Percentiles rank a stretch among this genome's conserved stretches.
Evolutionary conservation across 2,797 vertebrate species (phyloP).

Genomic region (Iguana delicatissima): DNA sequence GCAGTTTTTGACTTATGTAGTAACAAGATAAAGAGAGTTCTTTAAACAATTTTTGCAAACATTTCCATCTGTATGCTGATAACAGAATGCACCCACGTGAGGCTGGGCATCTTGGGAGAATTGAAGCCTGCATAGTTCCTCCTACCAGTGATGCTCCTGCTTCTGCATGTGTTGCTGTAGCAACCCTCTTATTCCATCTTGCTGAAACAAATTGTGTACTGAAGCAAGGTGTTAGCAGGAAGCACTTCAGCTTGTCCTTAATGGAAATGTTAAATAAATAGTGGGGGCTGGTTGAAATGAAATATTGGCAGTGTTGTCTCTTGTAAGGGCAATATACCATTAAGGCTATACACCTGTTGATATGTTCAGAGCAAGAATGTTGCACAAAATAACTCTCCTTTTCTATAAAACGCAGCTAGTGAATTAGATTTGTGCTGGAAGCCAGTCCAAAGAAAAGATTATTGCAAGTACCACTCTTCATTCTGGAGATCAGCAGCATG

Average conservation of each 20-base stretch:
- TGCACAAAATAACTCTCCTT: not conserved
- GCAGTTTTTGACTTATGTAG: not conserved
- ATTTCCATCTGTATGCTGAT: not conserved
- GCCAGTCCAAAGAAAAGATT: not conserved
- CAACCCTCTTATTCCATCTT: conserved; percentile 46
- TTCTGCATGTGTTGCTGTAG: conserved; percentile 50
- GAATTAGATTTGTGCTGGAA: not conserved
- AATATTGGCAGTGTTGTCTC: not conserved
- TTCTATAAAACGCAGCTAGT: not conserved
- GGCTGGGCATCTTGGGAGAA: not conserved
- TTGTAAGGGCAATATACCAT: not conserved
- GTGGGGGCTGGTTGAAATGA: not conserved
- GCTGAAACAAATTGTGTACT: conserved; percentile 4
- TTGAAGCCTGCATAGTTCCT: conserved; percentile 17
- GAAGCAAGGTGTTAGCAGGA: not conserved
- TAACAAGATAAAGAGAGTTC: not conserved
- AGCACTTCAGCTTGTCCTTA: not conserved
- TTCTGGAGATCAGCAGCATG: not conserved
- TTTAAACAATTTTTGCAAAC: not conserved
- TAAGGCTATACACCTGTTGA: not conserved
- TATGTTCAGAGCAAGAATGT: not conserved
- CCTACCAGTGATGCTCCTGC: conserved; percentile 4
- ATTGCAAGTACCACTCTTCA: not conserved
- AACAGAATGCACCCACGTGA: not conserved
- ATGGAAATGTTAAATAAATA: conserved; percentile 34